Evolutionary conservation across 2,113 vertebrate species (phyloP), one percentile per base, ranked within the genome.

Genomic region (Lates calcarifer): DNA sequence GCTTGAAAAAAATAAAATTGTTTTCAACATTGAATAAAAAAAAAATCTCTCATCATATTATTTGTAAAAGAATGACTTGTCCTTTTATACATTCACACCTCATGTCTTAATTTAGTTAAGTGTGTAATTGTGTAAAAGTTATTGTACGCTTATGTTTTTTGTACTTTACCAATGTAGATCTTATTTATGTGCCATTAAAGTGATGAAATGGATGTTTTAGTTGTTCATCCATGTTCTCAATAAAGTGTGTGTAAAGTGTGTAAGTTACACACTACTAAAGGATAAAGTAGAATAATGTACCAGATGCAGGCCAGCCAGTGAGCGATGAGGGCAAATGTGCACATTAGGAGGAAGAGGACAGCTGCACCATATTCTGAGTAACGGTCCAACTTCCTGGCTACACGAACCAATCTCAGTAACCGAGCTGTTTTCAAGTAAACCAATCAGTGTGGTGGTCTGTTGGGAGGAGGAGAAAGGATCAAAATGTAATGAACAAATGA

Each of bases 261-360:
- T 18, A 22, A 18, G 47, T 49, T n/a, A n/a, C 47, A 22, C 8
- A n/a, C n/a, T 2, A 22, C 20, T 49, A 18, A 5, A 49, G 47
- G 20, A n/a, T 49, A n/a, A 49, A 49, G 7, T 22, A 41, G 39
- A 41, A 13, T 41, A 49, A 22, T 99, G 94, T 98, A 99, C 98
- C 98, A 99, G 92, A 99, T 99, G 92, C 98, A 99, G 90, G 98
- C 98, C 70, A 99, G 94, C 98, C 98, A 99, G 92, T 99, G 98
- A 76, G 98, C 98, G 2, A 69, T 96, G 49, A 97, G 95, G 0
- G 96, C 96, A 1, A 97, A 97, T 69, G 96, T 97, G 90, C 96
- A 97, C 96, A 97, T 97, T 15, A 97, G 95, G 53, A 97, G 95
- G 88, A 97, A 97, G 8, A 97, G 96, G 60, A 97, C 96, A 0